Base-by-base conservation (phyloP, 2,113 vertebrate species). In the Acrocephalus arundinaceus region DNA sequence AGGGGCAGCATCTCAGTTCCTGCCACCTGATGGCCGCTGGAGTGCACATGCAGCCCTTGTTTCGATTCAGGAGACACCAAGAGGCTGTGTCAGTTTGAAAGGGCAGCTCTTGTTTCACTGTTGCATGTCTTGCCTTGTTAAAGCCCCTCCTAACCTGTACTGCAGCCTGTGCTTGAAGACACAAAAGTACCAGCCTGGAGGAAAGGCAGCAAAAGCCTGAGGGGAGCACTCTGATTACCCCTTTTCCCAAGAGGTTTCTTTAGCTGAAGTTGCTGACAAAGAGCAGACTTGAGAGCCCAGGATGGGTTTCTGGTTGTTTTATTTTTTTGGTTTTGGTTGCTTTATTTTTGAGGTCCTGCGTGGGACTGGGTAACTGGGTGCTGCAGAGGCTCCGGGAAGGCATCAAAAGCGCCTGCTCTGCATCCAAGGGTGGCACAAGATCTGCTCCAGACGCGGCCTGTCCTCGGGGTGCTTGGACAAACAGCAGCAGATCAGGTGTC, bases 81-180 rank as follows among this genome's bases (percentile, higher is more conserved):
- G 48, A 22, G 35, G 19, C 48, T 1, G 3, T 2, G 0, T 6
- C 27, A 25, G 4, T 5, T 37, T 19, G 27, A 49, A 31, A 49
- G 12, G n/a, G 45, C n/a, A 39, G 21, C 45, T 49, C 12, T 31
- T 61, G 45, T 51, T 77, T 33, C 48, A n/a, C 13, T n/a, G 30
- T 23, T 43, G 23, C 35, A 25, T 7, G 33, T 31, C 46, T 6
- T 27, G 48, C 8, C 23, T 35, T 13, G 4, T 33, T 22, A 16
- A 22, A n/a, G 19, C 6, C 24, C 18, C 48, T 52, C 19, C 48
- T 15, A 7, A 35, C 23, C 30, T 6, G 2, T 12, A 24, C n/a
- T 31, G 19, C 11, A 31, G 33, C 13, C 46, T 15, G 22, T 27
- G 58, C 35, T 52, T 37, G 30, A n/a, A n/a, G 30, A 63, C 17